Evolutionary conservation across 2,797 vertebrate genomes (phyloP).

Genomic region (Yasuhikotakia modesta): DNA sequence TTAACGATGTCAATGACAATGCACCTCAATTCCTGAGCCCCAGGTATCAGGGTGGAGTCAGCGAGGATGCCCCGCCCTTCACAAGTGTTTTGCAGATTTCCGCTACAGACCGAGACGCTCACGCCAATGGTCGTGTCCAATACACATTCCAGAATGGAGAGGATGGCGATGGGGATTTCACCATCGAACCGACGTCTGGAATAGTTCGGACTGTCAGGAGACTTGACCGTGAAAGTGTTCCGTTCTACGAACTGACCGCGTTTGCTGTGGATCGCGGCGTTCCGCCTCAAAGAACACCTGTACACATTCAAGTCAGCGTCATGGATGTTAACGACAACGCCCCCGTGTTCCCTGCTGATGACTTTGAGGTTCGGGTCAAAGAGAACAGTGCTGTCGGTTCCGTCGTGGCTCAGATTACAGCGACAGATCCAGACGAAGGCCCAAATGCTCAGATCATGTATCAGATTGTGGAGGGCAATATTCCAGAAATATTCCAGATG

Average conservation of each 20-base stretch:
- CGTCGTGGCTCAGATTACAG: constrained; percentile 93
- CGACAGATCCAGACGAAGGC: constrained; percentile 92
- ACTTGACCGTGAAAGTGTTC: constrained; percentile 90
- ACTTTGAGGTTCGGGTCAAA: constrained; percentile 94
- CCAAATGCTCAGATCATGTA: constrained; percentile 98
- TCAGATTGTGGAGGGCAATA: constrained; percentile 98
- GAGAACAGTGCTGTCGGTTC: constrained; percentile 97
- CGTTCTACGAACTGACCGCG: constrained; percentile 92
- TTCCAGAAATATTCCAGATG: constrained; percentile 98
- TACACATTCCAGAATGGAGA: constrained; percentile 98
- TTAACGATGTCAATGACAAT: constrained; percentile 96
- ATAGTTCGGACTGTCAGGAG: constrained; percentile 91
- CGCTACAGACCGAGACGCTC: constrained; percentile 93
- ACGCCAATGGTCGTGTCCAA: constrained; percentile 92
- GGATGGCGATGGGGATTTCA: constrained; percentile 97
- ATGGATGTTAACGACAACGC: constrained; percentile 97
- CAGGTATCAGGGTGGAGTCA: constrained; percentile 91
- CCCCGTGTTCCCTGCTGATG: constrained; percentile 92
- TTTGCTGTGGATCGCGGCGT: constrained; percentile 93
- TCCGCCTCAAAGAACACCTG: constrained; percentile 90
- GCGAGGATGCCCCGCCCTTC: constrained; percentile 94
- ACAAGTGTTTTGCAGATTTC: constrained; percentile 97
- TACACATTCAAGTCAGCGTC: constrained; percentile 92
- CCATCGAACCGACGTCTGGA: constrained; percentile 95
- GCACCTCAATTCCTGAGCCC: constrained; percentile 93